Base-by-base conservation (phyloP, 2,113 vertebrate genomes). In the Rissa tridactyla region DNA sequence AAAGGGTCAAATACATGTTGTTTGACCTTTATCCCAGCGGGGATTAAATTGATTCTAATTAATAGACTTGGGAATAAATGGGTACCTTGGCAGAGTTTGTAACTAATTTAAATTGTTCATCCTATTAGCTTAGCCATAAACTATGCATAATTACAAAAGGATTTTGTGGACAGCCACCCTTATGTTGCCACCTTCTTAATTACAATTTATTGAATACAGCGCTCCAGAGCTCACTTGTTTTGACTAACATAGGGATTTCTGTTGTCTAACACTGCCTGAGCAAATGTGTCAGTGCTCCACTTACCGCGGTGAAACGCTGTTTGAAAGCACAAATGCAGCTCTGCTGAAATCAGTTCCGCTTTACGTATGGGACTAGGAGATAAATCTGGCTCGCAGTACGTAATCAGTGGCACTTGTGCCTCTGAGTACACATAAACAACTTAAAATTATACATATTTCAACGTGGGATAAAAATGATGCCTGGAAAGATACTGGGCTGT, bases 31-130 rank as follows among this genome's bases (percentile, higher is more conserved):
- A 78, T 96, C 95, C 97, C 93, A 80, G 49, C 79, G 68, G 92
- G 96, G 92, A 96, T 92, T 94, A 96, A 96, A 97, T 92, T 70
- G 88, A 96, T 95, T 97, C 97, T 94, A 97, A 98, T 97, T 94
- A 96, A 94, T 92, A 94, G 96, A 88, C 79, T 70, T 81, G 87
- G 85, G 95, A 94, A 88, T 93, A 88, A 91, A 93, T 57, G 86
- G 86, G 81, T 82, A 87, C 97, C 76, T 89, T 95, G 88, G 86
- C 94, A 95, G 88, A 64, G 84, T 68, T 94, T 92, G 91, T 93
- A 89, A 94, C 92, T 90, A 65, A 97, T 95, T 94, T 64, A 96
- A 97, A 94, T 94, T 91, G 93, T 82, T 96, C 69, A 34, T 95
- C 94, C 93, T 96, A 60, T 89, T 95, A 96, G 83, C 27, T 94